A percentile compares a stretch with the other conserved stretches of the same genome.
Evolutionary conservation across 2,797 vertebrate species (phyloP).

Genomic region (Falco columbarius): DNA sequence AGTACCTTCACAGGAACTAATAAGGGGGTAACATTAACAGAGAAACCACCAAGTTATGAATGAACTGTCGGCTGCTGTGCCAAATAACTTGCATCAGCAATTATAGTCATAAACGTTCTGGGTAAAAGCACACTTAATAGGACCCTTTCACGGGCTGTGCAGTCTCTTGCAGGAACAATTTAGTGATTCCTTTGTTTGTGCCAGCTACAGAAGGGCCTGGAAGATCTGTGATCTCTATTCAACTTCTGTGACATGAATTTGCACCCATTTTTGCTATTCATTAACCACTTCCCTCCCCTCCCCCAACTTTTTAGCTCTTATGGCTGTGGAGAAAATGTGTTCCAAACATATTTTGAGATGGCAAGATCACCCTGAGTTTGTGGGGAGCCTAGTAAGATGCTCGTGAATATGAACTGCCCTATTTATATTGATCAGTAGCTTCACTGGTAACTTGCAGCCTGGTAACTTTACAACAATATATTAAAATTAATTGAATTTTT

Average conservation of each 20-base stretch:
- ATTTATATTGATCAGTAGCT: background rate
- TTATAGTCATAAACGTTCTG: slow-evolving; percentile 4
- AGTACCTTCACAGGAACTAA: slow-evolving; percentile 50
- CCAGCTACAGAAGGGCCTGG: slow-evolving; percentile 3
- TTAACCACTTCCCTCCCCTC: background rate
- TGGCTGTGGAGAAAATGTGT: background rate
- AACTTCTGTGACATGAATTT: background rate
- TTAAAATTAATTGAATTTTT: background rate
- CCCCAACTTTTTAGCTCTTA: background rate
- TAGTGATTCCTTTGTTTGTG: slow-evolving; percentile 4
- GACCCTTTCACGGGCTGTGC: background rate
- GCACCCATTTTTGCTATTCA: slow-evolving; percentile 5
- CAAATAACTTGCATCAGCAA: slow-evolving; percentile 43
- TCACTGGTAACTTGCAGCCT: background rate
- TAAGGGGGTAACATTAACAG: background rate
- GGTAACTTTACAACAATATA: background rate
- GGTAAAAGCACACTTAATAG: slow-evolving; percentile 41
- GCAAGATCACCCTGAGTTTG: background rate
- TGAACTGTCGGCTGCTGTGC: slow-evolving; percentile 13
- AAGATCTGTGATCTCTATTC: slow-evolving; percentile 12
- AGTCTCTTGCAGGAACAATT: slow-evolving; percentile 10
- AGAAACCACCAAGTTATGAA: slow-evolving; percentile 36
- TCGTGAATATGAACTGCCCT: background rate
- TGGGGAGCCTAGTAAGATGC: background rate
- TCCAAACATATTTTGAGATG: background rate